Evolutionary conservation across 2,113 vertebrate species (phyloP), one percentile per base, ranked within the genome.

Genomic region (Corythornis cristatus): DNA sequence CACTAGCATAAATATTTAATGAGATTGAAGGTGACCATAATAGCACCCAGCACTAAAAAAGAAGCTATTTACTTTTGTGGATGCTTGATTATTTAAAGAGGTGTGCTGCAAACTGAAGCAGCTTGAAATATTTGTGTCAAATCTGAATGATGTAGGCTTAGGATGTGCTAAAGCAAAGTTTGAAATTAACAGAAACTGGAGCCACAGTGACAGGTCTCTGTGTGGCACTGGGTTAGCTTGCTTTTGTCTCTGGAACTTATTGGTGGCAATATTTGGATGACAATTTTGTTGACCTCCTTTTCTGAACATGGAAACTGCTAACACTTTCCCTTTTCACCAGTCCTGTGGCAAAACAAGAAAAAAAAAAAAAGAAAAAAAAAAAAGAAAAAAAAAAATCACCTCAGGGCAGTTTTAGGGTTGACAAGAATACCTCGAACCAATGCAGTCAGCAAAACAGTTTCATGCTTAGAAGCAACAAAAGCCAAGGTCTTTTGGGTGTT

Each of bases 401-500:
- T 85, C 5, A 0, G 33, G 68, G 74, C 15, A 2, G 28, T 60
- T 67, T 95, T 76, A 85, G 40, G 51, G 43, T 86, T 40, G 86
- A 83, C 57, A 82, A 80, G 57, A 82, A 95, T 85, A 65, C 19
- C 37, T 89, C 25, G 54, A 73, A 81, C 19, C 43, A 72, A 21
- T 26, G n/a, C 65, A 43, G n/a, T 95, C 93, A 93, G 93, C 87
- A 94, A 88, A 89, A 73, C 11, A 5, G 5, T 40, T 90, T 92
- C 89, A 51, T 42, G 56, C 64, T 80, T 74, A 81, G 58, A 2
- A 9, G 60, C 29, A 86, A 77, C 8, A 87, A 93, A 93, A 92
- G 20, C 7, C 58, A 80, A 40, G 22, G 13, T 6, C 2, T 48
- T 67, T n/a, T 17, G 48, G 22, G 1, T 19, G 31, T 60, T 60